Base-by-base conservation (phyloP, 2,888 invertebrate species). In the Drosophila paramelanica region DNA sequence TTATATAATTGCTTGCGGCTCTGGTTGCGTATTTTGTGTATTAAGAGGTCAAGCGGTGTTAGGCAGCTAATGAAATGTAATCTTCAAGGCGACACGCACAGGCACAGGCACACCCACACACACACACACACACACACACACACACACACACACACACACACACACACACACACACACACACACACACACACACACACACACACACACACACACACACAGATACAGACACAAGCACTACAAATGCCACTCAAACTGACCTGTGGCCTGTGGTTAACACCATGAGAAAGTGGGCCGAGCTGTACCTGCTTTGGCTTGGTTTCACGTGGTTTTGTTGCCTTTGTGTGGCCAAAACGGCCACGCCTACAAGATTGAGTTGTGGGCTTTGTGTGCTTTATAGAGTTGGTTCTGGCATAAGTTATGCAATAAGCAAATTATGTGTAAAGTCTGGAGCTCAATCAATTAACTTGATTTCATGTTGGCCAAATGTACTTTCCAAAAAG, bases 1-100 rank as follows among this genome's bases (percentile, higher is more conserved):
- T 39, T 43, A 27, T 31, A 27, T 64, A 58, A 73, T 73, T 73
- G 69, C 59, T 46, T 49, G 49, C 41, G 49, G 62, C 55, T 49
- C 17, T 55, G 14, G 13, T 43, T 56, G 47, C 52, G 14, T 43
- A 42, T 49, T 58, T 51, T 47, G 58, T 36, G 73, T 65, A 64
- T 77, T 67, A 55, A 60, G 49, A 72, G 81, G 80, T 75, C 72
- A 72, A 74, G 49, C 59, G 56, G 58, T 41, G 45, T 67, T 72
- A 51, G 59, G 38, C 49, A 77, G 69, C 70, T 68, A 68, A 75
- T 69, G 65, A 82, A 79, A 82, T 79, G 65, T 77, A 72, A 74
- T 72, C 72, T 57, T 53, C 38, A 58, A 45, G 27, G 50, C 31
- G 46, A 14, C 42, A 25, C 42, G 14, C 33, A 25, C 42, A 52